A percentile compares a stretch with the other conserved stretches of the same genome.
phyloP scores from a whole-genome alignment of 2,888 invertebrate genomes.

The Ligdia adustata region DNA sequence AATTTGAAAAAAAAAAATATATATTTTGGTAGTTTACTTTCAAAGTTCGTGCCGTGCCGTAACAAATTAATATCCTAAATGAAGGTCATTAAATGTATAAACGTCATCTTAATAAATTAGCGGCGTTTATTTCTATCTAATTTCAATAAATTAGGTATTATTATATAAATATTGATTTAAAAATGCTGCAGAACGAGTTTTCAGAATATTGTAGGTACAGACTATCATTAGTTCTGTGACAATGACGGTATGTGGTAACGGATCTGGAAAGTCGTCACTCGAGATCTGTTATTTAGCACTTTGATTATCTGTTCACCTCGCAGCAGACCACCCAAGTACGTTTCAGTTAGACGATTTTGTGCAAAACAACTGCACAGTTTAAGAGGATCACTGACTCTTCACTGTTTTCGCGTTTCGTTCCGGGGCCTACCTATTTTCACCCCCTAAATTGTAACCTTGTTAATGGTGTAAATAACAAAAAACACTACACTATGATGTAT shows the following conservation, averaged over 20 bases:
- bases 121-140: background rate
- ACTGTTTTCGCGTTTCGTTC: no score
- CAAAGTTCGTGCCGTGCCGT: background rate
- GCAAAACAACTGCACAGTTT: slow-evolving; percentile 20
- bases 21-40: no score
- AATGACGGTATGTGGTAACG: slow-evolving; percentile 29
- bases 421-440: no score
- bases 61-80: background rate
- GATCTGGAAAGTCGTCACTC: slow-evolving; percentile 34
- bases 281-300: slow-evolving; percentile 46
- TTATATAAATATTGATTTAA: background rate
- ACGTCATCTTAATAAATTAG: background rate
- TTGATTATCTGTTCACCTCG: slow-evolving; percentile 34
- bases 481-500: no score
- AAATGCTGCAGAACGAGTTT: slow-evolving; percentile 18
- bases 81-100: background rate
- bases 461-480: no score
- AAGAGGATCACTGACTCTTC: no score
- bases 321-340: slow-evolving; percentile 30
- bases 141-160: background rate
- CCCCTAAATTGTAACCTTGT: no score
- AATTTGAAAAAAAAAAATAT: no score
- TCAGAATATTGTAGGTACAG: background rate
- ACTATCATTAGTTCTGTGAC: slow-evolving; percentile 2
- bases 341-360: slow-evolving; percentile 24